Base-by-base conservation (phyloP, 2,888 invertebrate genomes). In the Elaeidobius kamerunicus region DNA sequence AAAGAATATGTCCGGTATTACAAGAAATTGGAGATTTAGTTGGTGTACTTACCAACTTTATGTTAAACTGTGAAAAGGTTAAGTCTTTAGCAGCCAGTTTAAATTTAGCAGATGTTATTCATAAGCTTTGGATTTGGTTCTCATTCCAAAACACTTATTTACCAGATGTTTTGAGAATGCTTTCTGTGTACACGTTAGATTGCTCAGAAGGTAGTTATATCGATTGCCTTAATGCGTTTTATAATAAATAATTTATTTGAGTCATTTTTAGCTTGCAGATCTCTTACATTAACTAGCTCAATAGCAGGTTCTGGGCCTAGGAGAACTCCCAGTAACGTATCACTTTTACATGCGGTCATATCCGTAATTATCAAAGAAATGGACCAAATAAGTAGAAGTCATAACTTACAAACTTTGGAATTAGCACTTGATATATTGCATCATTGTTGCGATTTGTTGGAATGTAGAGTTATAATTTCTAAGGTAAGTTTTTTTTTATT, bases 121-220 rank as follows among this genome's bases (percentile, higher is more conserved):
- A 81, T 63, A 80, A 83, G 59, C 70, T 85, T 60, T 86, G 86
- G 85, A 74, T 78, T 2, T 85, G 85, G 84, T 79, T 81, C 62
- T 77, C 77, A 65, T 74, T 80, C 61, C 80, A 80, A 17, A 80
- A 79, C 42, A 71, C 69, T 40, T 69, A 81, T 32, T 65, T 82
- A 3, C 70, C 74, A 1, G 76, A 79, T 14, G 75, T 78, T 12
- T 69, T 85, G 46, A 78, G 79, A 61, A 71, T 85, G 60, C 63
- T 86, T 34, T 76, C 79, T 47, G 83, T 81, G 0, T 84, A 81
- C 61, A 83, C 83, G 2, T 81, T 81, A 48, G 75, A 79, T 55
- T 84, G 83, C 63, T 67, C 76, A 11, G 74, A 76, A 76, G 85
- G 85, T 84, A 67, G 64, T 23, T 23, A 9, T 23, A n/a, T 12